These are phyloP conservation scores for Pygoscelis antarcticus DNA, from an alignment of 2,113 vertebrate species.

Conservation along the genomic window DNA sequence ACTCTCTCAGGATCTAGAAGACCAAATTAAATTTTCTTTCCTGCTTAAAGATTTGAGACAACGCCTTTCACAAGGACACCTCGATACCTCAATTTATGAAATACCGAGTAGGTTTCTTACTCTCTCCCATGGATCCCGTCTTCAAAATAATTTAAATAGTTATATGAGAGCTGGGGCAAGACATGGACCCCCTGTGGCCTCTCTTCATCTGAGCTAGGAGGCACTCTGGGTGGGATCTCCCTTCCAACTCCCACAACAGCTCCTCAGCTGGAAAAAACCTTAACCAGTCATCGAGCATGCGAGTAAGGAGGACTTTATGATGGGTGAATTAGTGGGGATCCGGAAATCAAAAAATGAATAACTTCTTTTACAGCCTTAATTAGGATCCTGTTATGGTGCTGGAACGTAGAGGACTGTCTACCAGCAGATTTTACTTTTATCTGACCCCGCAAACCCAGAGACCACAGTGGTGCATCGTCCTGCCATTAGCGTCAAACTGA, in stretches of 20 bases:
- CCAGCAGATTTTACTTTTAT: background rate
- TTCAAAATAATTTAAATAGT: background rate
- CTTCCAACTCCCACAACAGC: background rate
- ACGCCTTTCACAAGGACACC: background rate
- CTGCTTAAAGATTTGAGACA: background rate
- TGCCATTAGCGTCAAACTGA: background rate
- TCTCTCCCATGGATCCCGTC: background rate
- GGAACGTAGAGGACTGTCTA: background rate
- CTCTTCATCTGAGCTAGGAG: background rate
- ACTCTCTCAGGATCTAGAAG: background rate
- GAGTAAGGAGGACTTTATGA: background rate
- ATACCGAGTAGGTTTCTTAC: background rate
- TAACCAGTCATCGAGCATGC: fast-evolving
- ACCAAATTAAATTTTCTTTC: background rate
- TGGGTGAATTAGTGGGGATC: background rate
- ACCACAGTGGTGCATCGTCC: background rate
- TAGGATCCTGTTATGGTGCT: background rate
- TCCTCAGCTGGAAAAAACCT: background rate
- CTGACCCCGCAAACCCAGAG: background rate
- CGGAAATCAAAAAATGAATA: background rate
- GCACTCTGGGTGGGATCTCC: background rate
- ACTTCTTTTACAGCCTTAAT: background rate
- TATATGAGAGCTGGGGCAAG: background rate
- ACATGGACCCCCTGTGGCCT: background rate
- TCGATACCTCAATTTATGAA: background rate